Evolutionary conservation across 2,888 invertebrate genomes (phyloP).

Genomic region (Serrognathus titanus): DNA sequence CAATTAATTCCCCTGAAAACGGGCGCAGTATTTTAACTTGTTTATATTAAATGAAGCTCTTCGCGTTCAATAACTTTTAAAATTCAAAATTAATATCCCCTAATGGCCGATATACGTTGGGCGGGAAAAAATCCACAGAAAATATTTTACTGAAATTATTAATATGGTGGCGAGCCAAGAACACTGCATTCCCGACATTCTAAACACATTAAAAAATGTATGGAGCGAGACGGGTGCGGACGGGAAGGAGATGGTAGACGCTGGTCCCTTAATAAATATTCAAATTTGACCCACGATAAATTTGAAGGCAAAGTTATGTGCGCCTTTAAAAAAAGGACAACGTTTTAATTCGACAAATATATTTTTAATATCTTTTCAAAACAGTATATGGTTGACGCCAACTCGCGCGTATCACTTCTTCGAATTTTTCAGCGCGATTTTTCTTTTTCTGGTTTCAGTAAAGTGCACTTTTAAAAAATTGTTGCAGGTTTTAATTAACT

Average conservation of each 20-base stretch:
- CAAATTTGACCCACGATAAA: slow-evolving; percentile 45
- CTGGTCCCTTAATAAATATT: slow-evolving; percentile 47
- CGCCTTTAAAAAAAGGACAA: slow-evolving; percentile 46
- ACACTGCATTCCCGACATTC: slow-evolving; percentile 36
- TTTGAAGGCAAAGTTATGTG: slow-evolving; percentile 44
- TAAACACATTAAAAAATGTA: slow-evolving; percentile 41
- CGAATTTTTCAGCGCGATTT: no score
- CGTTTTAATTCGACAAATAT: slow-evolving; percentile 48
- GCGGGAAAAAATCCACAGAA: background rate
- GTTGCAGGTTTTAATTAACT: no score
- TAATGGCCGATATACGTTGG: background rate
- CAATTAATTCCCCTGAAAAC: background rate
- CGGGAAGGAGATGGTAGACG: slow-evolving; percentile 1
- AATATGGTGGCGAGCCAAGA: background rate
- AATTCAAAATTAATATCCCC: background rate
- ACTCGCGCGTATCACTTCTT: background rate
- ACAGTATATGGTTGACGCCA: background rate
- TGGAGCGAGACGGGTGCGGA: slow-evolving; percentile 26
- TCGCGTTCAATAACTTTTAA: background rate
- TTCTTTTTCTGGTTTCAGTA: no score
- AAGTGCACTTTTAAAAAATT: no score
- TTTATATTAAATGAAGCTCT: background rate
- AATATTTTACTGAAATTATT: background rate
- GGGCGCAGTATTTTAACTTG: background rate
- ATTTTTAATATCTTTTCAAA: slow-evolving; percentile 32